Evolutionary conservation across 2,888 invertebrate genomes (phyloP).

Genomic region (Dryobota labecula): DNA sequence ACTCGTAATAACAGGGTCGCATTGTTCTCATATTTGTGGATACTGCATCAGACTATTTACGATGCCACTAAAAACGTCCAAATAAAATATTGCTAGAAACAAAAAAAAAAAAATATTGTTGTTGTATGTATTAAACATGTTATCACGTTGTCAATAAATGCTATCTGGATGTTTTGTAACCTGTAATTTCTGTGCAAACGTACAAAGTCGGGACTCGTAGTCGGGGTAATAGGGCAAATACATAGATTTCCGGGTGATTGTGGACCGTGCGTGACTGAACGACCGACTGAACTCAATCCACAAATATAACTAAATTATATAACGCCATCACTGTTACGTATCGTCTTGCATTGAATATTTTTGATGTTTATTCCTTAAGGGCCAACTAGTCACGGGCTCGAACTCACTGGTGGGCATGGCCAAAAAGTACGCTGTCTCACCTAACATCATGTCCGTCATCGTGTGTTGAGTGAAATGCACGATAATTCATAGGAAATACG

Average conservation of each 20-base stretch:
- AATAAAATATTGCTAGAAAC: slow-evolving; percentile 34
- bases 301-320: slow-evolving; percentile 63
- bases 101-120: slow-evolving; percentile 9
- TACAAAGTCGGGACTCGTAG: slow-evolving; percentile 50
- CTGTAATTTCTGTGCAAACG: slow-evolving; percentile 61
- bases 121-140: slow-evolving; percentile 35
- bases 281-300: slow-evolving; percentile 63
- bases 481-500: too few species aligned
- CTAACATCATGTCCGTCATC: too few species aligned
- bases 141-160: slow-evolving; percentile 66
- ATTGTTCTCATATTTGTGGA: slow-evolving; percentile 45
- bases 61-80: slow-evolving; percentile 38
- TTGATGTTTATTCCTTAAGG: too few species aligned
- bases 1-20: slow-evolving; percentile 26
- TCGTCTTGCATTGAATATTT: slow-evolving; percentile 24
- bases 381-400: too few species aligned
- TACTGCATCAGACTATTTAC: slow-evolving; percentile 43
- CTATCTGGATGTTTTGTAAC: slow-evolving; percentile 59
- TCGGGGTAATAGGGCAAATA: slow-evolving; percentile 75
- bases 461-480: too few species aligned
- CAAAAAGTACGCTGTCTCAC: too few species aligned
- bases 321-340: slow-evolving; percentile 41
- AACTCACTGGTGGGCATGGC: too few species aligned
- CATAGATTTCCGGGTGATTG: slow-evolving; percentile 79
- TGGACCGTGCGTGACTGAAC: slow-evolving; percentile 75